phyloP scores from a whole-genome alignment of 1,140 invertebrate genomes.

The Bombus cullumanus region DNA sequence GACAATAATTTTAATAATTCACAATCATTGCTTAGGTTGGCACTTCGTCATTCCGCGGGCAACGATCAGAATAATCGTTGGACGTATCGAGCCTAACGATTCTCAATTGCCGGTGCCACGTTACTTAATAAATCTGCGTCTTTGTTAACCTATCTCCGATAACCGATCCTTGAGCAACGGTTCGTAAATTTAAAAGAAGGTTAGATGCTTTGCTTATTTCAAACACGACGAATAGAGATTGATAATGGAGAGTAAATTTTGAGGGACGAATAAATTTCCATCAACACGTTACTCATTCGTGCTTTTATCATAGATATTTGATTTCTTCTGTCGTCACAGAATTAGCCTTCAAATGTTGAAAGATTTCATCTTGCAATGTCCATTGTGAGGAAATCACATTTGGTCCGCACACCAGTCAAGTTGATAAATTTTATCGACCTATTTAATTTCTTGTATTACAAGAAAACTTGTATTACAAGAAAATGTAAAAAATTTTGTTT shows the following conservation, averaged over 20 bases:
- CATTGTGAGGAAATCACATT: too few relatives aligned
- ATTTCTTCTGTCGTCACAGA: too few relatives aligned
- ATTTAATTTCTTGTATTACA: too few relatives aligned
- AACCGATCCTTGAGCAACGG: conserved; percentile 7
- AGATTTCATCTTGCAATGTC: too few relatives aligned
- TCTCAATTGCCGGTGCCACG: conserved; percentile 56
- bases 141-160: conserved; percentile 42
- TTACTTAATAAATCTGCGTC: conserved; percentile 41
- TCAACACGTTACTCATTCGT: background rate
- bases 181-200: background rate
- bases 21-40: conserved; percentile 59
- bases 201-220: background rate
- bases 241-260: background rate
- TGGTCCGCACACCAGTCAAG: too few relatives aligned
- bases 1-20: conserved; percentile 71
- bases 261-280: background rate
- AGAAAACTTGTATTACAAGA: too few relatives aligned
- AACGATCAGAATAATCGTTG: conserved; percentile 58
- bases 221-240: background rate
- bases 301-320: background rate
- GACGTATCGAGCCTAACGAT: conserved; percentile 55
- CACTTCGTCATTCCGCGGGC: conserved; percentile 54
- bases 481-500: too few relatives aligned
- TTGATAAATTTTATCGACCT: too few relatives aligned
- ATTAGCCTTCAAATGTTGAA: too few relatives aligned